Evolutionary conservation across 2,888 invertebrate species (phyloP).

Genomic region (Leucania comma): DNA sequence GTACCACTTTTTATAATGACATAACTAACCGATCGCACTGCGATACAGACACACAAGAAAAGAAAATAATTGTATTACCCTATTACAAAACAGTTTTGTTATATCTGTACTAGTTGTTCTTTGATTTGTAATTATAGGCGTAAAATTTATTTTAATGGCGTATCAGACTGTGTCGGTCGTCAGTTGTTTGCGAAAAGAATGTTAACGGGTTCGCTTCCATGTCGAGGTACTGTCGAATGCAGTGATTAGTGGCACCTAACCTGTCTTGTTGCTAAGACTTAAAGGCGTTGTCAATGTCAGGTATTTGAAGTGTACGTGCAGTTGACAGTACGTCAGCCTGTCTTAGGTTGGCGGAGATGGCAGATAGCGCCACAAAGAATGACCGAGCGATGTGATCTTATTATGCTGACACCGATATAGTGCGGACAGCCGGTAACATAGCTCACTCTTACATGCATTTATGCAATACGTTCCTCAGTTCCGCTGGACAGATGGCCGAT

Average conservation of each 20-base stretch:
- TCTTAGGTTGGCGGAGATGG: constrained; percentile 54
- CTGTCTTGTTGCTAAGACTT: constrained; percentile 3
- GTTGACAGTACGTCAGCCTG: constrained; percentile 28
- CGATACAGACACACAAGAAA: constrained; percentile 44
- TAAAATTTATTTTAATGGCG: constrained; percentile 81
- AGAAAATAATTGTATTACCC: constrained; percentile 69
- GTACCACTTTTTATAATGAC: constrained; percentile 63
- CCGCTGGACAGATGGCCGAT: constrained; percentile 45
- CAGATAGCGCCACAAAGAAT: constrained; percentile 74
- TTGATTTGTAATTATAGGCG: constrained; percentile 82
- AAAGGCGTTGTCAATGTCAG: constrained; percentile 29
- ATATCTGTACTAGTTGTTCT: constrained; percentile 69
- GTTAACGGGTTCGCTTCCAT: constrained; percentile 82
- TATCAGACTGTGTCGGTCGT: constrained; percentile 74
- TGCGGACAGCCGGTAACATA: constrained; percentile 27
- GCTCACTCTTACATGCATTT: constrained; percentile 46
- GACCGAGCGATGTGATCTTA: constrained; percentile 68
- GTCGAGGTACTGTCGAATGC: constrained; percentile 60
- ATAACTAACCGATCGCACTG: constrained; percentile 58
- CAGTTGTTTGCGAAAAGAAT: constrained; percentile 83
- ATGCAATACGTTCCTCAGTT: constrained; percentile 42
- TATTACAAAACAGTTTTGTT: constrained; percentile 69
- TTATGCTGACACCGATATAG: constrained; percentile 47
- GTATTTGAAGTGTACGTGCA: constrained; percentile 44
- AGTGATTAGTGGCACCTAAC: constrained; percentile 13